Evolutionary conservation across 30 jellyfish, hydroid and myxozoan genomes (phyloP), one percentile per base, ranked within the genome.

Genomic region (Aurelia sp.): DNA sequence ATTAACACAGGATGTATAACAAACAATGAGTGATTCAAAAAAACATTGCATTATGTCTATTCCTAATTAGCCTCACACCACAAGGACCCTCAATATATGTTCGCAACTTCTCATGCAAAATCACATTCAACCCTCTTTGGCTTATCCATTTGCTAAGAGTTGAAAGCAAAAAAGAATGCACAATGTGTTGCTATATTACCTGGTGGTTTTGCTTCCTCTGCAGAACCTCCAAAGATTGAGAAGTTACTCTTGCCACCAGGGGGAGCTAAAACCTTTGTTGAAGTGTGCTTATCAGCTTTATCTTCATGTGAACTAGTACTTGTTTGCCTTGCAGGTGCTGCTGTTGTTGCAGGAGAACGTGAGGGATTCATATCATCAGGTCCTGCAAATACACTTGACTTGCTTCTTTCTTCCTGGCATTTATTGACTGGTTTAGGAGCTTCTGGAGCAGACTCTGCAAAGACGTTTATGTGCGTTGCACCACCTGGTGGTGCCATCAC

Each of bases 401-500:
- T 78, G 44, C 71, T n/a, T 55, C 96, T 77, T 9, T 80, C 87
- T 44, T 67, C 91, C 33, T 88, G 96, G 63, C 96, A 88, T 40
- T 88, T 88, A 62, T 88, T 88, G 72, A 88, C 63, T 24, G 85
- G 91, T 78, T 88, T 88, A 51, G 50, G 90, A 11, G 88, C 79
- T 60, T 78, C 91, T 41, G 91, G 91, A 72, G 69, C 91, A 4
- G 96, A 91, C 53, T 74, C 86, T n/a, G 80, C 48, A 78, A 88
- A 88, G 24, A 88, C 89, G 57, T 88, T 88, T 24, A 88, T 67
- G 76, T 88, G 96, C 17, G 96, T 76, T 41, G 62, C 78, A 1
- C 96, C 96, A 78, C 96, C 96, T 27, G 96, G 96, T 10, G 96
- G 96, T 40, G 96, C 96, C 96, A 88, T 88, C 55, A 88, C 96